These are phyloP conservation scores for Abrostola triplasia DNA, from an alignment of 2,888 invertebrate genomes.

Conservation along the genomic window DNA sequence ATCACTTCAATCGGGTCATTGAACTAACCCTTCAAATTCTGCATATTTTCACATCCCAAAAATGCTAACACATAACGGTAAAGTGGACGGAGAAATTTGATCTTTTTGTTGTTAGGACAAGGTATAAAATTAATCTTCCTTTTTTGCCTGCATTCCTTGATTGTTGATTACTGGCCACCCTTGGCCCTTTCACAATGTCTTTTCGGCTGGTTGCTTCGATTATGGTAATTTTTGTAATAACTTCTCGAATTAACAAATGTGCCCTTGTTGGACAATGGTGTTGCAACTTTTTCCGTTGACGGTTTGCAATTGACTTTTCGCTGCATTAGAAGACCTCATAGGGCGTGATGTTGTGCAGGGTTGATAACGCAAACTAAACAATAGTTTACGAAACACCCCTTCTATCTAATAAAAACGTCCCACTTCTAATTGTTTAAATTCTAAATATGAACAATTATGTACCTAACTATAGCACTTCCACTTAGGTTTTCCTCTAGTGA, in stretches of 20 bases:
- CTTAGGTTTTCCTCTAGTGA: background rate
- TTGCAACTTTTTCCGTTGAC: constrained; percentile 47
- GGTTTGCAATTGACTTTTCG: constrained; percentile 47
- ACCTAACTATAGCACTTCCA: no score
- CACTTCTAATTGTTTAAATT: no score
- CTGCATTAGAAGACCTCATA: constrained; percentile 23
- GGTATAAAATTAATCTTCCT: constrained; percentile 15
- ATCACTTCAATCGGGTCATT: constrained; percentile 63
- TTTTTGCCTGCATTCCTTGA: constrained; percentile 15
- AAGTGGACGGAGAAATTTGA: constrained; percentile 15
- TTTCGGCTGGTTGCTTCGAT: constrained; percentile 76
- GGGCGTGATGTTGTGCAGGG: constrained; percentile 37
- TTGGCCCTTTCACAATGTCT: constrained; percentile 63
- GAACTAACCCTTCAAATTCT: constrained; percentile 60
- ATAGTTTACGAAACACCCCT: background rate
- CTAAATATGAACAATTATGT: no score
- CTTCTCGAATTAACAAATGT: constrained; percentile 71
- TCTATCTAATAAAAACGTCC: no score
- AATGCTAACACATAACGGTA: constrained; percentile 20
- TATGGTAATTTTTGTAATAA: constrained; percentile 76
- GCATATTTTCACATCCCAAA: constrained; percentile 41
- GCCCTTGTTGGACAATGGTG: constrained; percentile 53
- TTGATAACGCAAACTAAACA: constrained; percentile 2
- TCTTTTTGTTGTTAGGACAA: constrained; percentile 14
- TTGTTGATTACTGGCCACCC: constrained; percentile 62